Evolutionary conservation across 2,888 invertebrate genomes (phyloP), one percentile per base, ranked within the genome.

Genomic region (Drosophila mimica): DNA sequence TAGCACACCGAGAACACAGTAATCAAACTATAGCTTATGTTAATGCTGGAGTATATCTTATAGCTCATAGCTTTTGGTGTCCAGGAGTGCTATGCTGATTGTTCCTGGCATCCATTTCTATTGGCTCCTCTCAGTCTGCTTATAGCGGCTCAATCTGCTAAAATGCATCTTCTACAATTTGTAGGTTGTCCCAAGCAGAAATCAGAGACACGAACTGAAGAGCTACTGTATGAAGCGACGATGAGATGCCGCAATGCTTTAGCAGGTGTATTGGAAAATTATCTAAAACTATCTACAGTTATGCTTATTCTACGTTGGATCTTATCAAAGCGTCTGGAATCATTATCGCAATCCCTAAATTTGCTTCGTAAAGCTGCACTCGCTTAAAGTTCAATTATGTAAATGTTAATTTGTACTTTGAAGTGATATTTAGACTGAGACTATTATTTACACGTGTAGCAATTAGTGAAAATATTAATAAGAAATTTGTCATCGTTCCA

Each of bases 401-500:
- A 36, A 36, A 17, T 36, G 36, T 15, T 15, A 43, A 13, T 20
- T 20, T 13, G 11, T 13, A 43, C 43, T 3, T 43, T 6, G 13
- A 20, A 13, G 20, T 46, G 20, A 7, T n/a, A 11, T n/a, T 5
- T n/a, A 40, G 9, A 40, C 40, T 11, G 5, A 40, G 40, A 25
- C 2, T 25, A 25, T 25, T 25, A 25, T 25, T 25, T 25, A 25
- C 25, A 2, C 25, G 25, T 25, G 2, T 25, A 25, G 25, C 25
- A 25, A 25, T 25, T 25, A 25, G 25, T 25, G 38, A 17, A 3
- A 8, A 38, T 38, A 38, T 38, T 38, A 7, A 17, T 38, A 34
- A 34, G 34, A 4, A 11, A 13, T 34, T 48, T 5, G n/a, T 57
- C 56, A 57, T 65, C 89, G 92, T 66, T 43, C 11, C 11, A 15